Base-by-base conservation (phyloP, 2,797 vertebrate species). In the Ispidina lecontei region DNA sequence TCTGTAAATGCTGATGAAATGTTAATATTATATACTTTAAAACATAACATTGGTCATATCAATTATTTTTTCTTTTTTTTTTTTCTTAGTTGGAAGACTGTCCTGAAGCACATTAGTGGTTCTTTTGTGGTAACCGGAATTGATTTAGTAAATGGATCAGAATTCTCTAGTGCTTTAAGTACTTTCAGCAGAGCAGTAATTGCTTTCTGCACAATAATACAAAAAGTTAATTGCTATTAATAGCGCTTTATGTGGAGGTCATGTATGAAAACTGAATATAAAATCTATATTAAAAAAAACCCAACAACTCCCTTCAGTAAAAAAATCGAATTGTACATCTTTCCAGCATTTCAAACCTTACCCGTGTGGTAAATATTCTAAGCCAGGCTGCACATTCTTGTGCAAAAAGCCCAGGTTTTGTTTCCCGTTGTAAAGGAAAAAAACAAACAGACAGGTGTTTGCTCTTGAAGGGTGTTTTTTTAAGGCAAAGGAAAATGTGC, bases 41-140 rank as follows among this genome's bases (percentile, higher is more conserved):
- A 95, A 86, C 68, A 92, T 79, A 90, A 79, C 58, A 56, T 44
- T 84, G 83, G 83, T 91, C 78, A 87, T 76, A 77, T 31, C 59
- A 18, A 31, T 60, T 58, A 33, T 58, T 56, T n/a, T 31, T 44
- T 18, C 37, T 37, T 14, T 13, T 14, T n/a, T 17, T 7, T 5
- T 12, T 9, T 35, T 10, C 56, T 76, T 52, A 72, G 83, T 95
- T 95, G 71, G 52, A 59, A 85, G 75, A 85, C 74, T 92, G 86
- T 91, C 67, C 31, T 94, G 64, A 90, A 75, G 44, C 91, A 55
- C 41, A 91, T 95, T 95, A 93, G 89, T 2, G 29, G 76, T 85
- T 93, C 77, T 95, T 97, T 96, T 96, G 93, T 94, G 89, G 82
- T 95, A 94, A 96, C 71, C 31, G 39, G 82, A 95, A 91, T 93